Conservation (phyloP, 2,888 invertebrate species). For the Pardosa pseudoannulata region DNA sequence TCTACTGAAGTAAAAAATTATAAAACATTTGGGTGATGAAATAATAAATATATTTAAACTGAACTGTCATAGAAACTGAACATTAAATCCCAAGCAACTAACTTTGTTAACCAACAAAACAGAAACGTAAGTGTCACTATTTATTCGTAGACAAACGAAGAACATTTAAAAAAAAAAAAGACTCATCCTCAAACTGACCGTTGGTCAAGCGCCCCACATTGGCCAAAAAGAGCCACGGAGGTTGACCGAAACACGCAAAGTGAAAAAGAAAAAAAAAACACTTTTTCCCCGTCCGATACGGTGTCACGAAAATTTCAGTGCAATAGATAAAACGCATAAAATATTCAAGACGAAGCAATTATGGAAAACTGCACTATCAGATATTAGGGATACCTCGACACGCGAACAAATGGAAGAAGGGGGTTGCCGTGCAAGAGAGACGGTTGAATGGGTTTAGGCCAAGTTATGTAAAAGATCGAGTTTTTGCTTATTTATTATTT, state of each 20-base stretch:
- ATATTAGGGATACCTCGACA: background rate
- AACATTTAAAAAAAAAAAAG: background rate
- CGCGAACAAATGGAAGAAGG: background rate
- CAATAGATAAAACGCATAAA: slow-evolving; percentile 27
- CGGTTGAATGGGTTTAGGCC: too few relatives aligned
- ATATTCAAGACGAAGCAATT: slow-evolving; percentile 45
- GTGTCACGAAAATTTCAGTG: background rate
- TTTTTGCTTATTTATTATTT: too few relatives aligned
- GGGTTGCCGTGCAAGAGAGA: too few relatives aligned
- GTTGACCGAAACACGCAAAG: slow-evolving; percentile 33
- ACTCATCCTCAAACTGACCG: background rate
- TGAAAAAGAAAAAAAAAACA: slow-evolving; percentile 8
- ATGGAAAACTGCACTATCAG: slow-evolving; percentile 21
- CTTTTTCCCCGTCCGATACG: background rate
- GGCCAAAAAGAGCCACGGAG: slow-evolving; percentile 29
- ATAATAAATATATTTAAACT: too few relatives aligned
- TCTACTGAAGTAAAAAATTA: too few relatives aligned
- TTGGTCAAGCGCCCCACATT: slow-evolving; percentile 16
- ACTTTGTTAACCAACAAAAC: background rate
- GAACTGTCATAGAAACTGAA: too few relatives aligned
- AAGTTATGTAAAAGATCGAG: too few relatives aligned
- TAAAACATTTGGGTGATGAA: too few relatives aligned
- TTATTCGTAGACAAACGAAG: background rate
- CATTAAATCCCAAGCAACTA: background rate
- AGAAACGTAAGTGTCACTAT: background rate